phyloP scores from a whole-genome alignment of 2,113 vertebrate species.

The Neopipo cinnamomea region DNA sequence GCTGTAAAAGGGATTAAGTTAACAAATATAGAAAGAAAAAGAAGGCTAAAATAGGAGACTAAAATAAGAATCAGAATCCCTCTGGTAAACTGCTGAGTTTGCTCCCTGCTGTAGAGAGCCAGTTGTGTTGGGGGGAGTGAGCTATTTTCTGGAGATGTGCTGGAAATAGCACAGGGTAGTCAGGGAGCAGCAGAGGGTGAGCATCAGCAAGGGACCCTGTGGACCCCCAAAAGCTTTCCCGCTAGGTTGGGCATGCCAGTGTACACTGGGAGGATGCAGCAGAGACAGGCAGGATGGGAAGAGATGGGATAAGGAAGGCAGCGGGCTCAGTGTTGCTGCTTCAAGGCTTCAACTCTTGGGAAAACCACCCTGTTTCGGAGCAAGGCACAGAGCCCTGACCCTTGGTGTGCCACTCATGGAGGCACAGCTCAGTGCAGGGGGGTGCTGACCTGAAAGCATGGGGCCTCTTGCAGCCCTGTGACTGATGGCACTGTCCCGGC shows the following conservation, averaged over 20 bases:
- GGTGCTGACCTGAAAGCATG: not conserved
- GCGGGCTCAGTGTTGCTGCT: not conserved
- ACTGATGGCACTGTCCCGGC: not conserved
- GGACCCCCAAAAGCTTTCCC: not conserved
- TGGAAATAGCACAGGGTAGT: not conserved
- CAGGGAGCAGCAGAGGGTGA: not conserved
- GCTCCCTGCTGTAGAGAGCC: not conserved
- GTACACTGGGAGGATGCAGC: not conserved
- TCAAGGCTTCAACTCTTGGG: not conserved
- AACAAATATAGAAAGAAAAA: conserved; percentile 28
- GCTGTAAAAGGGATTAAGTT: conserved; percentile 41
- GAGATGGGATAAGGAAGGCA: not conserved
- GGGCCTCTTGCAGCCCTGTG: not conserved
- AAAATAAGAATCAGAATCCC: conserved; percentile 67
- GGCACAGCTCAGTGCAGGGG: not conserved
- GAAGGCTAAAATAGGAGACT: conserved; percentile 28
- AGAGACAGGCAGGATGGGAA: not conserved
- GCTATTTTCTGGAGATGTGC: conserved; percentile 33
- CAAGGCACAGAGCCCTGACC: not conserved
- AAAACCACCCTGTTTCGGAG: not conserved
- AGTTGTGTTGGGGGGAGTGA: not conserved
- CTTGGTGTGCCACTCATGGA: not conserved
- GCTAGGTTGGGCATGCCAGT: not conserved
- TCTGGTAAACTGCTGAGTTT: conserved; percentile 42
- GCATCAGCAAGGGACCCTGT: not conserved